phyloP scores from a whole-genome alignment of 2,888 invertebrate genomes.

The Heliconius sara region DNA sequence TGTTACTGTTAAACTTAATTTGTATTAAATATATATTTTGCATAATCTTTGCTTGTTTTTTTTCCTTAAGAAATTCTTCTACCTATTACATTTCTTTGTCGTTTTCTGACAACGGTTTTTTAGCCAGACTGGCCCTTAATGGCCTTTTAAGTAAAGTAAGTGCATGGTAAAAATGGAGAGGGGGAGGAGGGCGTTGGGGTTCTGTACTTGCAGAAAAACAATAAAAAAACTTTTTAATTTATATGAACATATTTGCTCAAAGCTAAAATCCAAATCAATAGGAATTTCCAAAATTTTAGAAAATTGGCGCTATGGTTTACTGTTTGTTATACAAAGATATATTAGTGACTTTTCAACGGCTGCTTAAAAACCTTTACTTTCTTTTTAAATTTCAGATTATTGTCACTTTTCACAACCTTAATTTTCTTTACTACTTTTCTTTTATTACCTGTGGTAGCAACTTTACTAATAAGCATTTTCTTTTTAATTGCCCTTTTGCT shows the following conservation, averaged over 20 bases:
- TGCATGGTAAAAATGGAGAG: too few species aligned
- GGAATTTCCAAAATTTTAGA: neutral
- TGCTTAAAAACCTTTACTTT: neutral
- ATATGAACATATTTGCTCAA: too few species aligned
- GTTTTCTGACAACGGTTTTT: too few species aligned
- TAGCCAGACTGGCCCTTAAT: too few species aligned
- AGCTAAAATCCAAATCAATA: too few species aligned
- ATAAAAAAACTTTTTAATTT: too few species aligned
- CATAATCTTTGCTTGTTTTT: constrained; percentile 43
- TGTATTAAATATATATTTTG: constrained; percentile 51
- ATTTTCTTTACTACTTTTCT: neutral
- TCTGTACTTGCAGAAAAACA: too few species aligned
- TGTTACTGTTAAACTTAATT: constrained; percentile 42
- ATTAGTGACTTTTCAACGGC: neutral
- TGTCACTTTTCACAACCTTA: neutral
- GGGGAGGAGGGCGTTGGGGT: too few species aligned
- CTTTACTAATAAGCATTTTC: neutral
- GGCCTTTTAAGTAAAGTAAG: too few species aligned
- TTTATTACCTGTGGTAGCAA: neutral
- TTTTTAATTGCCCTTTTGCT: constrained; percentile 16
- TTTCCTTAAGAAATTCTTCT: too few species aligned
- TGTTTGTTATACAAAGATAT: neutral
- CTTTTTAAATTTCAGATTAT: constrained; percentile 1
- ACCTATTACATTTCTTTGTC: too few species aligned
- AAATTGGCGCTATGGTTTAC: neutral